phyloP scores from a whole-genome alignment of 2,113 vertebrate genomes.

The Eptesicus fuscus region DNA sequence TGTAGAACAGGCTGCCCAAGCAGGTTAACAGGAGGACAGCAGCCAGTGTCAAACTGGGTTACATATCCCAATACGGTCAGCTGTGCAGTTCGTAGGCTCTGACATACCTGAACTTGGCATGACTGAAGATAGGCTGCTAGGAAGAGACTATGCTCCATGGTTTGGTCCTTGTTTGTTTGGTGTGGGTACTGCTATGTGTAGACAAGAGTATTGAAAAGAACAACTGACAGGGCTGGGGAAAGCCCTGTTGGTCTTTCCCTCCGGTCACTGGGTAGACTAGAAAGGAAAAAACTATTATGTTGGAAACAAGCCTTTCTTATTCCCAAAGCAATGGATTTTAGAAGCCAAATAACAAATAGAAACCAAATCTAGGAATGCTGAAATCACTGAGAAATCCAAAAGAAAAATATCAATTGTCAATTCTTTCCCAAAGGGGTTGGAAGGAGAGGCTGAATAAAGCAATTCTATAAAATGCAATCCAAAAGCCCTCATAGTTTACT shows the following conservation, averaged over 20 bases:
- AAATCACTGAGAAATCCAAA: constrained; percentile 61
- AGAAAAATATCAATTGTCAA: constrained; percentile 69
- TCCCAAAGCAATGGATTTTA: constrained; percentile 44
- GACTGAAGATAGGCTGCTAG: background rate
- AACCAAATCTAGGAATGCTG: constrained; percentile 64
- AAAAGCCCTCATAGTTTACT: constrained; percentile 63
- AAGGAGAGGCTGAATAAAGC: constrained; percentile 54
- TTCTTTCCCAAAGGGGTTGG: constrained; percentile 50
- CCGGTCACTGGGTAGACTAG: background rate
- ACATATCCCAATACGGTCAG: background rate
- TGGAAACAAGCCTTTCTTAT: constrained; percentile 38
- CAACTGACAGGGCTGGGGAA: background rate
- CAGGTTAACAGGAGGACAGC: background rate
- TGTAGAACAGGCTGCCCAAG: background rate
- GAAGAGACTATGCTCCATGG: background rate
- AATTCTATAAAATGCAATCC: constrained; percentile 53
- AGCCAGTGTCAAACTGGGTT: background rate
- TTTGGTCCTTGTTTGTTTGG: background rate
- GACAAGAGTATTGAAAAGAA: background rate
- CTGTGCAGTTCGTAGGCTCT: background rate
- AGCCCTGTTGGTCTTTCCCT: background rate
- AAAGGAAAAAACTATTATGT: constrained; percentile 39
- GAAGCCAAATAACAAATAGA: constrained; percentile 63
- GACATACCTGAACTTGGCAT: background rate
- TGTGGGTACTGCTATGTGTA: background rate